Base-by-base conservation (phyloP, 2,797 vertebrate genomes). In the Cryptoblepharus egeriae region DNA sequence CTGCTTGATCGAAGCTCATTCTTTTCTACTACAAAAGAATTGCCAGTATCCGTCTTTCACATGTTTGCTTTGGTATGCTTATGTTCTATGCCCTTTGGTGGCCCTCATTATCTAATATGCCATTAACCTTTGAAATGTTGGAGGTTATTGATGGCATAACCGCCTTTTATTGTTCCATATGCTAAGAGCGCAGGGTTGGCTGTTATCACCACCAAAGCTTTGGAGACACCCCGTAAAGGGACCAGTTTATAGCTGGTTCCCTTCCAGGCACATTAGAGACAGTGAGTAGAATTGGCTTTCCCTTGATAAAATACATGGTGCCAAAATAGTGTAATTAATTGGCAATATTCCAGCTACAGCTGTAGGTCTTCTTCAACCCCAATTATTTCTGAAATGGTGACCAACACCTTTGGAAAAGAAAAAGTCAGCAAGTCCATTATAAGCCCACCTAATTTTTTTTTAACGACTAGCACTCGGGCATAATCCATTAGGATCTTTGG, bases 91-190 rank as follows among this genome's bases (percentile, higher is more conserved):
- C 20, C 58, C 35, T 76, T 72, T 45, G 55, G 45, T 42, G 70
- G 69, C 57, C 10, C 13, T 64, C 68, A n/a, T 73, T 65, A 71
- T 72, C 45, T 77, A 32, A 55, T 39, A 15, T 28, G 45, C 49
- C 75, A 78, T 67, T 78, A 58, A 83, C 69, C 69, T 83, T 63
- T 73, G 75, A 72, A 78, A 83, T 58, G 28, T 65, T 83, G 60
- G 69, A 78, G 82, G 75, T 76, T 83, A 65, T 78, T 5, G 60
- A 37, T 13, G 35, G 58, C 24, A 71, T 77, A 82, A 52, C 64
- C 39, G 28, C 26, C 26, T 77, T 77, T 65, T n/a, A 65, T 55
- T 39, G 8, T 57, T 42, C 68, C 69, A 28, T 73, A 78, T 64
- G 75, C 58, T 78, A 72, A 73, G 28, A 78, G 45, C 45, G 30